Percentiles rank a stretch among this genome's conserved stretches.
phyloP scores from a whole-genome alignment of 1,140 invertebrate genomes.

The Planococcus citri region DNA sequence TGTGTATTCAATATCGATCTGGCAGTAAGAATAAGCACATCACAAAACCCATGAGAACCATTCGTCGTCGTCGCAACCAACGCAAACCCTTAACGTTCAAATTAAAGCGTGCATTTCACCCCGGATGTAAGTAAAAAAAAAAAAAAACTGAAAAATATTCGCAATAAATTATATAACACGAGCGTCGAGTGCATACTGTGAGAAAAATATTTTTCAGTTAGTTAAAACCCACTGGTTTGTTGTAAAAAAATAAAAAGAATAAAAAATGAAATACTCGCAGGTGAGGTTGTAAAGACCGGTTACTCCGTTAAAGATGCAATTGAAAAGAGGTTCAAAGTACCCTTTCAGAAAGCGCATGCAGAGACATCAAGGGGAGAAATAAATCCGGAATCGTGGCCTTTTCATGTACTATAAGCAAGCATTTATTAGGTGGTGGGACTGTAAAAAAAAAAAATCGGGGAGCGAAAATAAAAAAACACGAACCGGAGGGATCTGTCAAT shows the following conservation, averaged over 20 bases:
- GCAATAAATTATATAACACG: not conserved
- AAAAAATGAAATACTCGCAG: constrained; percentile 15
- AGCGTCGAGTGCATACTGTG: not conserved
- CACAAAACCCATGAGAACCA: too few relatives aligned
- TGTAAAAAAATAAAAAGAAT: not conserved
- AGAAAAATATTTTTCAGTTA: constrained; percentile 18
- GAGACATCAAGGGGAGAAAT: constrained; percentile 13
- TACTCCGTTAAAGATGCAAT: constrained; percentile 18
- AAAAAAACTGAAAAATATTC: not conserved
- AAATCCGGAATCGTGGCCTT: constrained; percentile 15
- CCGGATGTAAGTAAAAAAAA: not conserved
- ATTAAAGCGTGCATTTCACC: not conserved
- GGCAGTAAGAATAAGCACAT: too few relatives aligned
- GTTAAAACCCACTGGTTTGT: constrained; percentile 13
- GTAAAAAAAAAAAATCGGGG: constrained; percentile 6
- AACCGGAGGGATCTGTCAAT: constrained; percentile 19
- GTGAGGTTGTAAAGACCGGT: constrained; percentile 14
- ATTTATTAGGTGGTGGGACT: constrained; percentile 14
- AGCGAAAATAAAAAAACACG: constrained; percentile 9
- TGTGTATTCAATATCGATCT: too few relatives aligned
- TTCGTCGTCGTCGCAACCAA: too few relatives aligned
- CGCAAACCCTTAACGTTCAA: not conserved
- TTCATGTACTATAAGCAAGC: constrained; percentile 13
- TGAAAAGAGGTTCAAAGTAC: constrained; percentile 19
- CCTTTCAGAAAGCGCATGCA: constrained; percentile 12